Evolutionary conservation across 1,140 invertebrate genomes (phyloP), one percentile per base, ranked within the genome.

Genomic region (Fopius arisanus): DNA sequence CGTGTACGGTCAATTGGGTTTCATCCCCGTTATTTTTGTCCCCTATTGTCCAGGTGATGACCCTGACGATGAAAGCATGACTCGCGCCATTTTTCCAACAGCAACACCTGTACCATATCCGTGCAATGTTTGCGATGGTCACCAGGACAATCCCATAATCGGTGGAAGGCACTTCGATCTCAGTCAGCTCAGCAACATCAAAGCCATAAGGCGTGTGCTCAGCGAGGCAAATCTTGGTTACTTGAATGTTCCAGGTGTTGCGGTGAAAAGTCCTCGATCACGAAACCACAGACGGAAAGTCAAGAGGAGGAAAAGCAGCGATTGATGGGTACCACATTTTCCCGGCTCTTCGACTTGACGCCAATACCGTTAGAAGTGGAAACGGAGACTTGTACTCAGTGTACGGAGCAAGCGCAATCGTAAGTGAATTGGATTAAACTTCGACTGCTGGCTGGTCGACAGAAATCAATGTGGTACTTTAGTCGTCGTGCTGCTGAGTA

Each of bases 21-120:
- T 90, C 75, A 86, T 91, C 29, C 91, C 91, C 3, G 90, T 91
- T 6, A 84, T 91, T 2, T 91, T 91, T 74, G 87, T 90, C 63
- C 91, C 91, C 1, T 90, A 88, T 76, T 91, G 91, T 78, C 89
- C 90, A 0, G 89, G 89, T 23, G 87, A 87, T 62, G 75, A 78
- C 4, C 80, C 81, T 3, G 83, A 88, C 37, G 85, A 86, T 74
- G 81, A 88, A 69, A 86, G 80, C 67, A 72, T 74, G 28, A 88
- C 90, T 43, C 86, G 89, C 75, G 84, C 89, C 43, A 89, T 89
- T 66, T 91, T 91, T 81, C 90, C 90, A 2, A 85, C 87, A 10
- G 90, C 90, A 1, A 87, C 88, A n/a, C 84, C 89, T 19, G 83
- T 89, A 1, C 86, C 86, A 3, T 86, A 86, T 28, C 77, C 81